Conservation (phyloP, 2,888 invertebrate species). For the Panopea generosa region DNA sequence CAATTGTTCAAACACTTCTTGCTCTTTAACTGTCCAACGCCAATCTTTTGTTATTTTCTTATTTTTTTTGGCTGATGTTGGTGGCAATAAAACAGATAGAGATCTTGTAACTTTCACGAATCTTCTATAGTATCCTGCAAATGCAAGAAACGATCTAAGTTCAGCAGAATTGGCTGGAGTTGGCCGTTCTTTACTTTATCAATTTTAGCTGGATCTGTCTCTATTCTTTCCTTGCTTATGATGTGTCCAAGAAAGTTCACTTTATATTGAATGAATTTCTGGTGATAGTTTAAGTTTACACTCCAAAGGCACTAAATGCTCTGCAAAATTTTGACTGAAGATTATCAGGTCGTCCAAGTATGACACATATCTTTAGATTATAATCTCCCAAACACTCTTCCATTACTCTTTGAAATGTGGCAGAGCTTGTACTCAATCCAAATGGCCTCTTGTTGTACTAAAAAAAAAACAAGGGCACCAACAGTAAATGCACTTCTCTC, state of each 20-base stretch:
- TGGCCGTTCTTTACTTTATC: constrained; percentile 12
- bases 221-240: too few relatives aligned
- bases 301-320: constrained; percentile 17
- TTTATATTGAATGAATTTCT: too few relatives aligned
- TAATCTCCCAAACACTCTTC: constrained; percentile 19
- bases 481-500: constrained; percentile 29
- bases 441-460: constrained; percentile 11
- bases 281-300: neutral
- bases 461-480: constrained; percentile 16
- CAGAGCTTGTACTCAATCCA: neutral
- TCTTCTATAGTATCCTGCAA: constrained; percentile 11
- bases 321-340: constrained; percentile 10
- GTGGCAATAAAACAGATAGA: constrained; percentile 4
- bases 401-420: constrained; percentile 25
- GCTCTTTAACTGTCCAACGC: constrained; percentile 10
- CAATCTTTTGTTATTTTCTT: constrained; percentile 1
- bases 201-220: constrained; percentile 1
- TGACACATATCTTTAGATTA: constrained; percentile 28
- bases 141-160: constrained; percentile 3
- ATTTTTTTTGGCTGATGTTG: constrained; percentile 1
- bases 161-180: constrained; percentile 7
- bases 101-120: constrained; percentile 16
- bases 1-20: constrained; percentile 26
- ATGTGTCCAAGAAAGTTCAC: too few relatives aligned
- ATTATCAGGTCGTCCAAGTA: constrained; percentile 29